Base-by-base conservation (phyloP, 2,888 invertebrate genomes). In the Spisula solida region DNA sequence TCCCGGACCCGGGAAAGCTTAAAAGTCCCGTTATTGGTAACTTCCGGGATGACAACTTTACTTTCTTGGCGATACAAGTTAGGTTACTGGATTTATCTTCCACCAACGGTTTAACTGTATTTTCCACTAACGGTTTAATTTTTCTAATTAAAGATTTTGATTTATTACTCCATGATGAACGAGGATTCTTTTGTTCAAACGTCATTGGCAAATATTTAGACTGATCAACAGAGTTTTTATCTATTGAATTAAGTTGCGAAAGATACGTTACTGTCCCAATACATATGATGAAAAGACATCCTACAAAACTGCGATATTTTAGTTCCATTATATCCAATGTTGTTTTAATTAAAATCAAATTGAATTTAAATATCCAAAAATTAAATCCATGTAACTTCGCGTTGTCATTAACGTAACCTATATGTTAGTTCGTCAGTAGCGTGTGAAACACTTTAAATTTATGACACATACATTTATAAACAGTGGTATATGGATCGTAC, bases 1-100 rank as follows among this genome's bases (percentile, higher is more conserved):
- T 86, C 41, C 86, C 86, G 29, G 86, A 70, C 16, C 86, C 86
- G 0, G 86, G 86, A 34, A 82, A 86, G 34, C 86, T 86, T 20
- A 75, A 70, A n/a, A 86, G 82, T 29, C 81, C 86, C 4, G 86
- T 81, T n/a, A 81, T 31, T 10, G 86, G 81, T 41, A 86, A 51
- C 34, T 25, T 8, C 12, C 6, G 47, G 16, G 29, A n/a, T 20
- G 86, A 86, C 20, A 86, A 81, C n/a, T 41, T 75, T 1, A 86
- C 82, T 51, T 81, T 34, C 47, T 60, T 55, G 20, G 31, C 55
- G 1, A 8, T 75, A 66, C 86, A 86, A 18, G 70, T 75, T 5
- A 25, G 75, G 0, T 5, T 8, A 8, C 41, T 41, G 41, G 2
- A 8, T 41, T 41, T 41, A 41, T 41, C 8, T 41, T 41, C 41